Evolutionary conservation across 2,797 vertebrate species (phyloP).

Genomic region (Pagetopsis macropterus): DNA sequence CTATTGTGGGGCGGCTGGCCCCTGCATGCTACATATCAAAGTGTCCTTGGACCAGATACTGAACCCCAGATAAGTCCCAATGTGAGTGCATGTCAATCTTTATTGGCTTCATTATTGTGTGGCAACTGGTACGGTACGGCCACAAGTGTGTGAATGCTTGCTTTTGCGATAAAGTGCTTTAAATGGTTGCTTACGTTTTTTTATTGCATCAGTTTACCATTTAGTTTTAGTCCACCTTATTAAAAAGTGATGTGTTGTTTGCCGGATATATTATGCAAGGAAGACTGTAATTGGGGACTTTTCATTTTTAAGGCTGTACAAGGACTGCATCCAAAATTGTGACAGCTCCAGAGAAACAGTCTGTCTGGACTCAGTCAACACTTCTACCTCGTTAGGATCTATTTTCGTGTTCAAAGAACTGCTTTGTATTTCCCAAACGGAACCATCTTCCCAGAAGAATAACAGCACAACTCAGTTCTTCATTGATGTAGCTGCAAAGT

Average conservation of each 20-base stretch:
- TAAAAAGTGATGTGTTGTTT: constrained; percentile 13
- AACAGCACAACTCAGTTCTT: neutral
- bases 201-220: too few species aligned
- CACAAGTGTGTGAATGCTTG: too few species aligned
- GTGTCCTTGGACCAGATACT: too few species aligned
- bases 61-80: too few species aligned
- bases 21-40: too few species aligned
- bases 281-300: constrained; percentile 28
- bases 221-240: constrained; percentile 30
- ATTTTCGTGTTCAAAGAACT: constrained; percentile 5
- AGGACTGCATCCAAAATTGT: constrained; percentile 11
- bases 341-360: constrained; percentile 3
- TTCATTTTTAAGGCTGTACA: constrained; percentile 39
- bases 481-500: neutral
- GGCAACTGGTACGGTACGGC: too few species aligned
- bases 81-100: too few species aligned
- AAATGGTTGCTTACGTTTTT: too few species aligned
- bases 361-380: constrained; percentile 1
- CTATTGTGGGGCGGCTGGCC: neutral
- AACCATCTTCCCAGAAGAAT: neutral
- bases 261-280: neutral
- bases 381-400: neutral
- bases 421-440: neutral
- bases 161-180: too few species aligned
- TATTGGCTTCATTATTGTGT: too few species aligned